Conservation (phyloP, 2,888 invertebrate genomes). For the Cryptus armator region DNA sequence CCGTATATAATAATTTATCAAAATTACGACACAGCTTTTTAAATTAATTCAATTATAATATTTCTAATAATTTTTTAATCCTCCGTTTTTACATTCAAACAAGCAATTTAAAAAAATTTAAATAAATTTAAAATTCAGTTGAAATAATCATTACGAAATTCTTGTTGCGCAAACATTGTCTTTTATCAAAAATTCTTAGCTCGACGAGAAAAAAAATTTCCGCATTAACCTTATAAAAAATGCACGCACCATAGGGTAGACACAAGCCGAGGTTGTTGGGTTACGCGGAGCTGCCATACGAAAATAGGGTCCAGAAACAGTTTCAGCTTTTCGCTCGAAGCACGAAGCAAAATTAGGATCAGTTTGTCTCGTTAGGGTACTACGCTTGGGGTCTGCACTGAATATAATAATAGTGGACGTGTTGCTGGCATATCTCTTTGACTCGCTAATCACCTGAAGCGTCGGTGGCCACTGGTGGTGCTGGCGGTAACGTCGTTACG, state of each 20-base stretch:
- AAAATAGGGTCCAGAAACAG: neutral
- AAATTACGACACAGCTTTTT: neutral
- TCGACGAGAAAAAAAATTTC: neutral
- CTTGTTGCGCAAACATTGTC: neutral
- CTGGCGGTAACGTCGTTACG: constrained; percentile 35
- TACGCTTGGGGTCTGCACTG: neutral
- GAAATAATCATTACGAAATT: too few relatives aligned
- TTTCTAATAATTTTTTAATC: neutral
- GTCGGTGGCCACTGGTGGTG: constrained; percentile 1
- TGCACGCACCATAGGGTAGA: neutral
- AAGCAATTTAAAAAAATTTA: neutral
- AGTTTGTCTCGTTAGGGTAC: constrained; percentile 74
- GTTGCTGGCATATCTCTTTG: constrained; percentile 67
- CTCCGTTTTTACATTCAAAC: neutral
- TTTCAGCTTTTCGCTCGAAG: neutral
- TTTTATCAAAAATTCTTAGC: neutral
- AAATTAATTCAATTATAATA: neutral
- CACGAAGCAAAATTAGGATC: constrained; percentile 66
- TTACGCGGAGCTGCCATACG: neutral
- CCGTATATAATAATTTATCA: neutral
- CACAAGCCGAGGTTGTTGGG: neutral
- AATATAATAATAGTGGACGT: constrained; percentile 42
- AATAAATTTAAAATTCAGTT: neutral
- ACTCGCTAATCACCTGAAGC: constrained; percentile 64
- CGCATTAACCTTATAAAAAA: neutral